Base-by-base conservation (phyloP, 2,797 vertebrate species). In the Pangasius mekongensis region DNA sequence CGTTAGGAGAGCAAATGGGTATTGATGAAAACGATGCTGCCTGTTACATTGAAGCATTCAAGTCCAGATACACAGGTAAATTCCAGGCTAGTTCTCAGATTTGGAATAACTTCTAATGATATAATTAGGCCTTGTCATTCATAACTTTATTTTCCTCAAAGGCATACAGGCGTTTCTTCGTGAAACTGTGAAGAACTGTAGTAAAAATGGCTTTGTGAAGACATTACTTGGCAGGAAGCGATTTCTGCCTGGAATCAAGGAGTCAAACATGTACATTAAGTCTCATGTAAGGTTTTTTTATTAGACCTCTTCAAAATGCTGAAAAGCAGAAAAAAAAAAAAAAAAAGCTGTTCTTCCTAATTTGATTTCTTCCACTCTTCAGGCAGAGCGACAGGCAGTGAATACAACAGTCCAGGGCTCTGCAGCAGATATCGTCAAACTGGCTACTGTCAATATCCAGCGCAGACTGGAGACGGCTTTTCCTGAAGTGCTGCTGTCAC, bases 331-430 rank as follows among this genome's bases (percentile, higher is more conserved):
- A 71, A 36, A 39, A 39, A 39, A 39, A 39, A 39, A 33, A 36
- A 71, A 33, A 49, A 27, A 39, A 76, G 0, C 30, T 30, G 16
- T 56, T 58, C 22, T 78, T 81, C 20, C 39, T n/a, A 87, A 80
- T 27, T 58, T 43, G 0, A 8, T 36, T 73, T 49, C 49, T 83
- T 64, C 3, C 8, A 89, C 62, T 66, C 83, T 47, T 85, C 91
- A 99, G 99, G 98, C 98, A 14, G 98, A 99, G 92, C 96, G 98
- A 5, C 98, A 99, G 94, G 98, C 99, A 1, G 98, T 99, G 89
- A 99, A 99, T 92, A 98, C 98, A 3, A 97, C 97, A 0, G 98
- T 99, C 13, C 98, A 99, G 94, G 98, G 98, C 58, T 99, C 98
- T 14, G 99, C 98, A 0, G 98, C 99, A 3, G 98, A 99, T 93